phyloP scores from a whole-genome alignment of 2,797 vertebrate species.

The Rhodeus uyekii region DNA sequence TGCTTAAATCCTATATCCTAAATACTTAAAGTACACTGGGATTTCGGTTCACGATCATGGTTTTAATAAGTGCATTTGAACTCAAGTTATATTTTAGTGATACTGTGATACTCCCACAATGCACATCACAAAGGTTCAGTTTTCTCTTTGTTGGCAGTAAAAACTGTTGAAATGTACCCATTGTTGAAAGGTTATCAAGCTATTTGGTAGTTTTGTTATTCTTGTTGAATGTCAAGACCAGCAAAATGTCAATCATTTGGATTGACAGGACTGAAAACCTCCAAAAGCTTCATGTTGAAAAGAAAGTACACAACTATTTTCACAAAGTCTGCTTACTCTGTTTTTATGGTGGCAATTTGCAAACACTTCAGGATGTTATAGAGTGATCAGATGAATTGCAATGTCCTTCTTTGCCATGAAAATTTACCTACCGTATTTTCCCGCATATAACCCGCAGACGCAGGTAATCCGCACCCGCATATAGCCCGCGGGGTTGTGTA shows the following conservation, averaged over 20 bases:
- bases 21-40: background rate
- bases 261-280: background rate
- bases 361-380: too few species aligned
- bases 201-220: constrained; percentile 1
- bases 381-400: too few species aligned
- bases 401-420: too few species aligned
- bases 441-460: too few species aligned
- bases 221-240: background rate
- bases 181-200: background rate
- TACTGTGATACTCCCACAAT: background rate
- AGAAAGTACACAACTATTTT: too few species aligned
- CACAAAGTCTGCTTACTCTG: too few species aligned
- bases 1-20: background rate
- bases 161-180: background rate
- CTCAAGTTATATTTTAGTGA: background rate
- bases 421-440: too few species aligned
- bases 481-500: too few species aligned
- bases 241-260: background rate
- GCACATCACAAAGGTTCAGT: background rate
- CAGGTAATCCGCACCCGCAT: too few species aligned
- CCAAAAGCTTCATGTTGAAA: background rate
- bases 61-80: constrained; percentile 3
- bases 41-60: background rate
- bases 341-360: too few species aligned
- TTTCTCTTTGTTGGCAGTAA: background rate